Evolutionary conservation across 2,113 vertebrate genomes (phyloP).

Genomic region (Campylomormyrus numenius): DNA sequence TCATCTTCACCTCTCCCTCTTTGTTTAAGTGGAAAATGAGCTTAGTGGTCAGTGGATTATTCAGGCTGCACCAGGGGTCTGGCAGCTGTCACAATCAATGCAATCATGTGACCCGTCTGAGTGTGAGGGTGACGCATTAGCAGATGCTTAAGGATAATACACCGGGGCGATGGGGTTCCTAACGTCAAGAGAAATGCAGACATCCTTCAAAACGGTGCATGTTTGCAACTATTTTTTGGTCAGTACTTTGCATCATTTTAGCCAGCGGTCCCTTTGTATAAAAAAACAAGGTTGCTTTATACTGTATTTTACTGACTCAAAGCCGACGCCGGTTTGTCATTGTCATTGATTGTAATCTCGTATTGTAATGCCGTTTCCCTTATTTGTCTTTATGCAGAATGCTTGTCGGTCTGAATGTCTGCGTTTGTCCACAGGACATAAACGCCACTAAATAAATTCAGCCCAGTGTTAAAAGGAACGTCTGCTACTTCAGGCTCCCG

Average conservation of each 20-base stretch:
- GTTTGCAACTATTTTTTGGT: background rate
- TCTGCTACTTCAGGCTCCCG: background rate
- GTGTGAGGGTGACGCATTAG: background rate
- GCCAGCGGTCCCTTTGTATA: background rate
- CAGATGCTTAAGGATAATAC: background rate
- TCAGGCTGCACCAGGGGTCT: background rate
- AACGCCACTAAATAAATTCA: slow-evolving; percentile 6
- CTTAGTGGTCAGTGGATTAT: slow-evolving; percentile 11
- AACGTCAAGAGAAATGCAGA: background rate
- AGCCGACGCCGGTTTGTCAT: background rate
- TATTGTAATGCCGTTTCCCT: background rate
- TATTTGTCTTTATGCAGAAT: background rate
- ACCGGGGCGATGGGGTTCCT: background rate
- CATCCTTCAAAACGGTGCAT: background rate
- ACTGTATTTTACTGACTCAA: background rate
- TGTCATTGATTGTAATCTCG: too few relatives aligned
- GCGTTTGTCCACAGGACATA: background rate
- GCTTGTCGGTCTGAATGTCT: background rate
- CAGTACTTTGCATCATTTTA: background rate
- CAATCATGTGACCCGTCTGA: background rate
- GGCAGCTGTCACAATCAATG: background rate
- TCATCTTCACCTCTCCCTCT: background rate
- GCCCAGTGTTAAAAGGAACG: slow-evolving; percentile 20
- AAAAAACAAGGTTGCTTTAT: background rate
- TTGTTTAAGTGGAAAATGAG: background rate